Conservation (phyloP, 2,113 vertebrate species). For the Caretta caretta region DNA sequence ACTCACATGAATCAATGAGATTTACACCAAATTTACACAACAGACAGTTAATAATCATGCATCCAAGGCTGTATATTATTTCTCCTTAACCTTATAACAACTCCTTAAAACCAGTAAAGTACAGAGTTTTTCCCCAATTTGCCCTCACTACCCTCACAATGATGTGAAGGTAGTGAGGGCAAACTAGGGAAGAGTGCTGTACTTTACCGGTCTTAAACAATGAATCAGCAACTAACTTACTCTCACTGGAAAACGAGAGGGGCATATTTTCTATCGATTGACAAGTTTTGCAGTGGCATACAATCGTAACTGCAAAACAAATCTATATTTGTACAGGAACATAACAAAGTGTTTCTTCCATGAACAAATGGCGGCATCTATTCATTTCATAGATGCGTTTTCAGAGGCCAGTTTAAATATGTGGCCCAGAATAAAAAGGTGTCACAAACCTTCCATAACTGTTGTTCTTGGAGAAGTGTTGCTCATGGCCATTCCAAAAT, state of each 20-base stretch:
- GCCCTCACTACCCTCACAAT: background rate
- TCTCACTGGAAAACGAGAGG: background rate
- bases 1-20: slow-evolving; percentile 13
- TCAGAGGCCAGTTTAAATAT: background rate
- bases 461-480: too few species aligned
- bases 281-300: background rate
- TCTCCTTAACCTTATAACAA: background rate
- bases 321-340: background rate
- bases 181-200: background rate
- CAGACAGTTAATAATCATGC: background rate
- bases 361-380: background rate
- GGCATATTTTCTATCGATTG: background rate
- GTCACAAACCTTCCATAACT: too few species aligned
- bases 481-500: too few species aligned
- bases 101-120: background rate
- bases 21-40: background rate
- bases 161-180: background rate
- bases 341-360: background rate
- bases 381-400: background rate
- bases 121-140: background rate
- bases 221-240: background rate
- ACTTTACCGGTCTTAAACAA: background rate
- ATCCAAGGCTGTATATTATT: background rate
- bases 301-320: background rate
- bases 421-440: background rate